These are phyloP conservation scores for Oligia strigilis DNA, from an alignment of 2,888 invertebrate genomes.

Conservation along the genomic window DNA sequence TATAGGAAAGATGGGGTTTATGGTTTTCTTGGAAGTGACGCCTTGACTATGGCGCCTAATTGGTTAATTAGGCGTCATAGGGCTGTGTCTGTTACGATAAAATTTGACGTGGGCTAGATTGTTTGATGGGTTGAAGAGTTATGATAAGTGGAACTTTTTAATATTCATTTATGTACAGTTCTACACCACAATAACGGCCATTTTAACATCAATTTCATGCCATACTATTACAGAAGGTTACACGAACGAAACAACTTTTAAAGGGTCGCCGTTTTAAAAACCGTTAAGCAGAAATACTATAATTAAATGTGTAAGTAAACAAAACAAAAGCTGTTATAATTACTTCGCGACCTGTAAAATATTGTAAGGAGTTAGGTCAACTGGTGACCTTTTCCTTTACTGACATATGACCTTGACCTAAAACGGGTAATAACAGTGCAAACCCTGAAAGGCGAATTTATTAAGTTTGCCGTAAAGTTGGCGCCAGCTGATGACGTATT, in stretches of 20 bases:
- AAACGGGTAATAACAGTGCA: slow-evolving; percentile 37
- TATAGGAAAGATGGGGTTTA: not conserved
- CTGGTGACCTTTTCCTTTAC: slow-evolving; percentile 39
- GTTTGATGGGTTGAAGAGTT: too few relatives aligned
- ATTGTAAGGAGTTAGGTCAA: slow-evolving; percentile 20
- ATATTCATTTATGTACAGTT: not conserved
- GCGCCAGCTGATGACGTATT: slow-evolving; percentile 52
- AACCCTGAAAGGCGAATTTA: slow-evolving; percentile 35
- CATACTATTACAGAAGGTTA: not conserved
- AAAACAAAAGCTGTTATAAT: not conserved
- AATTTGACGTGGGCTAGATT: not conserved
- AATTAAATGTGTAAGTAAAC: not conserved
- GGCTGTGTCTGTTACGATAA: not conserved
- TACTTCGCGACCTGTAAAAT: slow-evolving; percentile 19
- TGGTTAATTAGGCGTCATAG: not conserved
- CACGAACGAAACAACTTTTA: not conserved
- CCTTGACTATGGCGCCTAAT: not conserved
- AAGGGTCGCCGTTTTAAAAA: not conserved
- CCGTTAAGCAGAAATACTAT: not conserved
- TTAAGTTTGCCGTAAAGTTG: slow-evolving; percentile 26
- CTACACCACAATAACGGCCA: not conserved
- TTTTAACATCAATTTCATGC: not conserved
- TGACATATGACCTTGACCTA: slow-evolving; percentile 48
- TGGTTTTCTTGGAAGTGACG: not conserved
- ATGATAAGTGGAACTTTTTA: not conserved